phyloP scores from a whole-genome alignment of 2,113 vertebrate genomes.

The Martes martes region DNA sequence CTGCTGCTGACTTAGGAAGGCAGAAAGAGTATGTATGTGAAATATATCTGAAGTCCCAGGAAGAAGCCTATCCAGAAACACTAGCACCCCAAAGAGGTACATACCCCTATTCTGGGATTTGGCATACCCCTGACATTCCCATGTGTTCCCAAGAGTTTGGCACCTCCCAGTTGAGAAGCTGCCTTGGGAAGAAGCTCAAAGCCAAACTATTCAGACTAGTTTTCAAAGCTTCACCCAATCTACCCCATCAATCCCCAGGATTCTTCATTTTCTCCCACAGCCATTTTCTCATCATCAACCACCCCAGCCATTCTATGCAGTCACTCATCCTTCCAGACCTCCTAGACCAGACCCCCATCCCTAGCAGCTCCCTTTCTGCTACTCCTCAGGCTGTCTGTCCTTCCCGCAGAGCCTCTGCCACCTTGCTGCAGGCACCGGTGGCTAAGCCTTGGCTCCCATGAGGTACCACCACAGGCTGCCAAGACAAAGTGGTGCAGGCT shows the following conservation, averaged over 20 bases:
- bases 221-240: background rate
- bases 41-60: background rate
- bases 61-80: background rate
- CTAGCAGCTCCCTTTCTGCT: background rate
- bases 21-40: background rate
- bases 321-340: background rate
- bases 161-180: background rate
- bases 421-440: background rate
- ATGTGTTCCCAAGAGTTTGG: background rate
- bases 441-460: background rate
- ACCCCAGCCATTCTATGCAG: rapidly evolving
- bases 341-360: background rate
- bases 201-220: background rate
- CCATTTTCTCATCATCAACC: background rate
- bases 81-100: background rate
- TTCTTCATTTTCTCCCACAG: background rate
- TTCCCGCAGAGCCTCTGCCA: background rate
- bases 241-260: rapidly evolving
- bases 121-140: background rate
- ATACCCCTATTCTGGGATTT: background rate
- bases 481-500: background rate
- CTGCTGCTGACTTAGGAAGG: background rate
- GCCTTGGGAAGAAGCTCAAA: background rate
- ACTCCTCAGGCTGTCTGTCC: background rate
- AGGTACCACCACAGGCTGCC: background rate